Conservation (phyloP, 1,140 invertebrate genomes). For the Heliothis virescens region DNA sequence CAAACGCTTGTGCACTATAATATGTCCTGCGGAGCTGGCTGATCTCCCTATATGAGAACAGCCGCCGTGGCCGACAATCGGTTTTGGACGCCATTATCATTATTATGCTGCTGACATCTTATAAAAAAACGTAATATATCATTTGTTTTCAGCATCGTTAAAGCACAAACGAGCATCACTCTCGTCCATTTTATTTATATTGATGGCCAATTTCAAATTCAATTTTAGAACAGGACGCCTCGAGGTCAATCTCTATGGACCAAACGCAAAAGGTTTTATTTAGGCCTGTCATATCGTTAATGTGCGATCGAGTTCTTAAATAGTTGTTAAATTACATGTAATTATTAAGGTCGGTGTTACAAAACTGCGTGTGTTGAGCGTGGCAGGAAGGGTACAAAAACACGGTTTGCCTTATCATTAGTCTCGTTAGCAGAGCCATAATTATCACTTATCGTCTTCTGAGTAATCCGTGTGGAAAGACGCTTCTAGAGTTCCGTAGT, state of each 20-base stretch:
- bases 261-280: conserved; percentile 23
- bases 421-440: conserved; percentile 61
- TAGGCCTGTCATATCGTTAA: conserved; percentile 21
- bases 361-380: conserved; percentile 12
- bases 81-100: too few species aligned
- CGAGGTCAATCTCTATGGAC: conserved; percentile 2
- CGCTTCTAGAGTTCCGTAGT: conserved; percentile 9
- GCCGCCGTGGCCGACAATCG: too few species aligned
- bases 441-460: conserved; percentile 61
- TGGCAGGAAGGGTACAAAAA: conserved; percentile 18
- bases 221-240: conserved; percentile 6
- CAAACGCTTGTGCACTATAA: too few species aligned
- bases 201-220: conserved; percentile 9
- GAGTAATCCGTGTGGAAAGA: conserved; percentile 39
- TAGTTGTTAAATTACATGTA: conserved; percentile 38
- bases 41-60: too few species aligned
- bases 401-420: conserved; percentile 57
- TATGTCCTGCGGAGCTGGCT: too few species aligned
- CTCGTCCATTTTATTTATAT: neutral
- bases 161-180: neutral
- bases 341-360: conserved; percentile 32
- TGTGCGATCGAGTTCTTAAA: conserved; percentile 19
- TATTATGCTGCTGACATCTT: too few species aligned
- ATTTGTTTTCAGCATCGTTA: neutral
- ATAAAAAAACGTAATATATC: neutral